These are phyloP conservation scores for Anas platyrhynchos DNA, from an alignment of 2,113 vertebrate genomes.

Conservation along the genomic window DNA sequence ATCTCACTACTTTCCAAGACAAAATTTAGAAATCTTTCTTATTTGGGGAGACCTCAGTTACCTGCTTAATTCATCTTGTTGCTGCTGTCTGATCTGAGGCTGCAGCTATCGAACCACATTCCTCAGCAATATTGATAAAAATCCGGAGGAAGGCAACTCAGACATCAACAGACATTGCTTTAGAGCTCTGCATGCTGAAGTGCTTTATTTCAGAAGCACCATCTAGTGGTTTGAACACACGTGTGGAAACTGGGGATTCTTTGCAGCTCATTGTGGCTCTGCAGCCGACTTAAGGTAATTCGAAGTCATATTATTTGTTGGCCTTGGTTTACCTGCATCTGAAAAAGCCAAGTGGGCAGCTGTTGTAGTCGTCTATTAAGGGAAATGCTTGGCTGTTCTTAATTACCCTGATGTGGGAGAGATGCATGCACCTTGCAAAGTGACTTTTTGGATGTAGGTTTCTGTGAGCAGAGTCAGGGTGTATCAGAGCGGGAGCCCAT, in stretches of 20 bases:
- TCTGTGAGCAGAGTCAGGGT: neutral
- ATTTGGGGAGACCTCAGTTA: neutral
- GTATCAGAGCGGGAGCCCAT: neutral
- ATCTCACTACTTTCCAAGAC: neutral
- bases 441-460: neutral
- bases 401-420: neutral
- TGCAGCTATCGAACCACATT: neutral
- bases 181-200: neutral
- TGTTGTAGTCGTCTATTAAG: neutral
- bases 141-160: neutral
- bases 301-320: neutral
- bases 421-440: neutral
- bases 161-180: neutral
- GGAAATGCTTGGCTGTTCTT: neutral
- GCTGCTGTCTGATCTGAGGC: neutral
- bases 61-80: neutral
- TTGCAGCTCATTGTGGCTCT: neutral
- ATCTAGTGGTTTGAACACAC: constrained; percentile 57
- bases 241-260: neutral
- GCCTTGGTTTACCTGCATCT: neutral
- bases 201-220: constrained; percentile 55
- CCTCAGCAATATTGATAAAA: constrained; percentile 8
- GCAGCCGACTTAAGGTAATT: neutral
- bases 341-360: neutral
- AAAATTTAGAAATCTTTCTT: neutral